Percentiles rank a stretch among this genome's conserved stretches.
phyloP scores from a whole-genome alignment of 2,113 vertebrate species.

The Pelvicachromis taeniatus region DNA sequence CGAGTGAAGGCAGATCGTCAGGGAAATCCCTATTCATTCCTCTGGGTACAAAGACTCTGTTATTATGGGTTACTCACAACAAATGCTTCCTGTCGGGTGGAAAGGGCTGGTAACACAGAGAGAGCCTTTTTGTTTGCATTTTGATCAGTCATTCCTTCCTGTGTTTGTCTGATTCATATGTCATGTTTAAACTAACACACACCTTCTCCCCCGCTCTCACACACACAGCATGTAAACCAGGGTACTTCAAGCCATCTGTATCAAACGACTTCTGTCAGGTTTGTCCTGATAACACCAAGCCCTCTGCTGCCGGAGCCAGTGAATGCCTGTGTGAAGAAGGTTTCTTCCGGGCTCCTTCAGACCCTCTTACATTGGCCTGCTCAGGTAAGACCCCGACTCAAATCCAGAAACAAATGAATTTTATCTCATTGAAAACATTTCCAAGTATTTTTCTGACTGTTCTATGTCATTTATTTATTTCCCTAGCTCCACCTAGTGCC shows the following conservation, averaged over 20 bases:
- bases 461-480: conserved; percentile 11
- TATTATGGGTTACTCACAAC: conserved; percentile 62
- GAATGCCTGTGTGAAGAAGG: conserved; percentile 80
- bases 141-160: conserved; percentile 51
- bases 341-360: conserved; percentile 78
- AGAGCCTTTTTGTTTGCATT: conserved; percentile 55
- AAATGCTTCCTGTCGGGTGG: conserved; percentile 58
- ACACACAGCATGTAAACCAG: conserved; percentile 82
- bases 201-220: neutral
- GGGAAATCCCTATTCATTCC: conserved; percentile 68
- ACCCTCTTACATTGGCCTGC: conserved; percentile 73
- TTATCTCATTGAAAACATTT: neutral
- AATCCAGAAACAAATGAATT: neutral
- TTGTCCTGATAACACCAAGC: conserved; percentile 82
- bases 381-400: conserved; percentile 75
- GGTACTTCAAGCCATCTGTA: conserved; percentile 80
- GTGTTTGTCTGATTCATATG: conserved; percentile 44
- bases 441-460: neutral
- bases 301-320: conserved; percentile 62
- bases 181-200: conserved; percentile 29
- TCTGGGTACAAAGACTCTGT: conserved; percentile 53
- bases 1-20: conserved; percentile 56
- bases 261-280: conserved; percentile 69
- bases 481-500: conserved; percentile 82
- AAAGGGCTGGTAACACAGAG: conserved; percentile 28